Evolutionary conservation across 1,140 invertebrate species (phyloP), one percentile per base, ranked within the genome.

Genomic region (Orius insidiosus): DNA sequence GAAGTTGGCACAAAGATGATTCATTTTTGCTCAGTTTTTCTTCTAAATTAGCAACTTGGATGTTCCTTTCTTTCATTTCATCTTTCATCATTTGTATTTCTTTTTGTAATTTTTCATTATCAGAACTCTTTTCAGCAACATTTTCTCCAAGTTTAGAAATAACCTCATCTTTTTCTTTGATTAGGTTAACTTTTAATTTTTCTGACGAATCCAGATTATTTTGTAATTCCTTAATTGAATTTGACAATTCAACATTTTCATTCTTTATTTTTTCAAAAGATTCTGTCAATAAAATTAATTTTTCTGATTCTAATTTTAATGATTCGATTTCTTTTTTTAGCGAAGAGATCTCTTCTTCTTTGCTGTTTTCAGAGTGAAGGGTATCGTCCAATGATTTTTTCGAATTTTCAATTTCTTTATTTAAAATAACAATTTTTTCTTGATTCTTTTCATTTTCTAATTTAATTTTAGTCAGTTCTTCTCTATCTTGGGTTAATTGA

Each of bases 71-170:
- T 2, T 43, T 18, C 31, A n/a, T 11, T 43, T 43, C 41, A 18
- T 11, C 48, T 62, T 51, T 64, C 60, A 55, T 63, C 63, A 49
- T 61, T 63, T 7, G 61, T 60, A 59, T 62, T 33, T 59, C 51
- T 57, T 67, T 58, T 56, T 65, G 61, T 46, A 58, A 62, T 44
- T 66, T 59, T 55, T 65, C 62, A 59, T 66, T 61, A 10, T 65
- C 53, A 51, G 60, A 37, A 4, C 14, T 3, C 9, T 37, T 37
- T 9, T 37, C 35, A 9, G 24, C 24, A 4, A 24, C 24, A 4
- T 24, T 7, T 24, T 24, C 24, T 24, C 7, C 24, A 24, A 24
- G 7, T 7, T 24, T 24, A 7, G 24, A 24, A 3, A 24, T 4
- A n/a, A n/a, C n/a, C 24, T 24, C 24, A 24, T 24, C 24, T 24